Evolutionary conservation across 2,113 vertebrate species (phyloP), one percentile per base, ranked within the genome.

Genomic region (Gyps fulvus): DNA sequence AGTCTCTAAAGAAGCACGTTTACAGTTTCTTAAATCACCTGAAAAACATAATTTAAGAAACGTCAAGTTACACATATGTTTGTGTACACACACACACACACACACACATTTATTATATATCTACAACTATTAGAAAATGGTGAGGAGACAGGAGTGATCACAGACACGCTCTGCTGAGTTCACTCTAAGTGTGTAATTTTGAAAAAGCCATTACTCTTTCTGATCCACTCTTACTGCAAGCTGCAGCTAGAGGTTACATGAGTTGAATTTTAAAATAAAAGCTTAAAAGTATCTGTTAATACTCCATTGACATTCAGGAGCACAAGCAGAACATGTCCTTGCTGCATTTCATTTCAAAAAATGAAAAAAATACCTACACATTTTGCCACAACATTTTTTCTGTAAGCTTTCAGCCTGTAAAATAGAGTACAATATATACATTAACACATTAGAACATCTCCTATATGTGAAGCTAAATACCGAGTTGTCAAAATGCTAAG

Each of bases 321-420:
- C 62, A 69, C 14, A 76, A 72, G 43, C 34, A 87, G 38, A 82
- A 76, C 1, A 0, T 10, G 3, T 26, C 42, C 78, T 58, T 47
- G 16, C 40, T 38, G 20, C 0, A 3, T 55, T 87, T 89, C n/a
- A 79, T 7, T 49, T 19, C 0, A 58, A 62, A 71, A 90, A 16
- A 15, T 16, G 38, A 55, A 52, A 71, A 69, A 66, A 70, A 94
- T 97, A 99, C 99, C 83, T 98, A 99, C 99, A 97, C 99, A 99
- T 99, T 99, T 99, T 96, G 99, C 99, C 14, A 99, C 97, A 79
- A 99, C 99, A 73, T 99, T 99, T 95, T 99, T 99, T 85, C 98
- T 98, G 88, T 98, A 99, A 14, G 99, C 98, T 98, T 99, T 99
- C 95, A 99, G 98, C 78, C 99, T 99, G 98, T 83, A 98, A 98